A percentile compares a stretch with the other conserved stretches of the same genome.
Evolutionary conservation across 2,888 invertebrate species (phyloP).

Genomic region (Syritta pipiens): DNA sequence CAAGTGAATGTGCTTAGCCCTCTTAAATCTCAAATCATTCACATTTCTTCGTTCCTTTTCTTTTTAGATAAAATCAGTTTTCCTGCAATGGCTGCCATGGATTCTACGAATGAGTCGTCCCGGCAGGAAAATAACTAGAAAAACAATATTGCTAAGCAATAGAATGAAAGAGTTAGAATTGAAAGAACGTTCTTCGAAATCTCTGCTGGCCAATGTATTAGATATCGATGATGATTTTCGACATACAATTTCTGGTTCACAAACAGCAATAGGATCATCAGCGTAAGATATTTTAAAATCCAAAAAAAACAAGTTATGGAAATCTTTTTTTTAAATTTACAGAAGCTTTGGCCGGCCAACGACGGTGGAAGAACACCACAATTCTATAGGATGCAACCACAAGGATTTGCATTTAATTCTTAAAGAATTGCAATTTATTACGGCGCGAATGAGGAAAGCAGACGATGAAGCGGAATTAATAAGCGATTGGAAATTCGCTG

Average conservation of each 20-base stretch:
- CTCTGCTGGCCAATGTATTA: conserved; percentile 94
- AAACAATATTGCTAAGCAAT: conserved; percentile 93
- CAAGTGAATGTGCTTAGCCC: too few species aligned
- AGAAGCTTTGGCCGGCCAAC: conserved; percentile 86
- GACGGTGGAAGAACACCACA: conserved; percentile 86
- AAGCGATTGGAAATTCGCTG: conserved; percentile 99
- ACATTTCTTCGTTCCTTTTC: too few species aligned
- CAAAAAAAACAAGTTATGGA: neutral
- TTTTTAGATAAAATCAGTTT: conserved; percentile 96
- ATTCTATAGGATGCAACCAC: conserved; percentile 85
- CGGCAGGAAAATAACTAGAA: conserved; percentile 94
- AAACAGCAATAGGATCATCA: conserved; percentile 83
- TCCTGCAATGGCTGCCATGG: conserved; percentile 99
- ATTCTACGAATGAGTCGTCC: conserved; percentile 97
- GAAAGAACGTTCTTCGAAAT: conserved; percentile 96
- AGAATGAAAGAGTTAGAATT: conserved; percentile 95
- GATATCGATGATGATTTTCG: conserved; percentile 98
- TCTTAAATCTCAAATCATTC: too few species aligned
- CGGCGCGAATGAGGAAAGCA: conserved; percentile 94
- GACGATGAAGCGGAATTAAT: conserved; percentile 96
- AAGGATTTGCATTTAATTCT: conserved; percentile 94
- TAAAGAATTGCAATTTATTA: conserved; percentile 96
- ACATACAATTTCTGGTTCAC: conserved; percentile 82
- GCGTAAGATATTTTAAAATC: conserved; percentile 80
- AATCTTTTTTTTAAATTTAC: conserved; percentile 26